phyloP scores from a whole-genome alignment of 2,888 invertebrate species.

The Spodoptera picta region DNA sequence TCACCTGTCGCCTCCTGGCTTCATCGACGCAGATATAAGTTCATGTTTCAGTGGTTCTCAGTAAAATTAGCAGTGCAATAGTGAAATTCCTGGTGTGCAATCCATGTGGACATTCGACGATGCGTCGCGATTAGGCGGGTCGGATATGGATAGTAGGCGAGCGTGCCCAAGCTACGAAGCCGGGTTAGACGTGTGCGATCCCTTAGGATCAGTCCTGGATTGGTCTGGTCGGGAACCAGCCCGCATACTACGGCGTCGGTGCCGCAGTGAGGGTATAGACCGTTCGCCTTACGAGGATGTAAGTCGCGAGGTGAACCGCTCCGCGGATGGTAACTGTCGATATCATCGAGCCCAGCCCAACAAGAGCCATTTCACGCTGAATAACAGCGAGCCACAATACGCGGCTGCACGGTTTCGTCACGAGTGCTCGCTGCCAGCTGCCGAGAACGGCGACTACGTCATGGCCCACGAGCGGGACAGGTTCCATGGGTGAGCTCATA shows the following conservation, averaged over 20 bases:
- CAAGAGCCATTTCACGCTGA: slow-evolving; percentile 82
- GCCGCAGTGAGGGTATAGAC: slow-evolving; percentile 86
- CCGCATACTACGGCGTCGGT: slow-evolving; percentile 83
- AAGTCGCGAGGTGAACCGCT: slow-evolving; percentile 72
- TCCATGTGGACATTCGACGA: slow-evolving; percentile 82
- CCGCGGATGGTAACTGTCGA: slow-evolving; percentile 69
- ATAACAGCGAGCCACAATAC: slow-evolving; percentile 71
- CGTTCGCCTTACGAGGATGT: slow-evolving; percentile 86
- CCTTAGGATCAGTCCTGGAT: slow-evolving; percentile 80
- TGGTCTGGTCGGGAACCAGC: slow-evolving; percentile 79
- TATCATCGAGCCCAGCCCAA: slow-evolving; percentile 72
- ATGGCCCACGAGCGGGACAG: slow-evolving; percentile 80
- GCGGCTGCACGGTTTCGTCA: slow-evolving; percentile 69
- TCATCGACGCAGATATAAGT: slow-evolving; percentile 74
- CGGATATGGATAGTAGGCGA: slow-evolving; percentile 85
- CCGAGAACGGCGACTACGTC: slow-evolving; percentile 83
- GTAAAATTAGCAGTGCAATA: slow-evolving; percentile 83
- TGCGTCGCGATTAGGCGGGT: slow-evolving; percentile 76
- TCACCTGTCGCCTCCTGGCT: slow-evolving; percentile 79
- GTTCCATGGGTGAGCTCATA: slow-evolving; percentile 73
- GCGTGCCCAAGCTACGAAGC: slow-evolving; percentile 83
- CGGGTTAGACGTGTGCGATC: slow-evolving; percentile 84
- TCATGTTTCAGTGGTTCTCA: slow-evolving; percentile 75
- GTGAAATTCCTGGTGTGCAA: slow-evolving; percentile 76
- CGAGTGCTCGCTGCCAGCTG: slow-evolving; percentile 79